Base-by-base conservation (phyloP, 2,113 vertebrate species). In the Cebidichthys violaceus region DNA sequence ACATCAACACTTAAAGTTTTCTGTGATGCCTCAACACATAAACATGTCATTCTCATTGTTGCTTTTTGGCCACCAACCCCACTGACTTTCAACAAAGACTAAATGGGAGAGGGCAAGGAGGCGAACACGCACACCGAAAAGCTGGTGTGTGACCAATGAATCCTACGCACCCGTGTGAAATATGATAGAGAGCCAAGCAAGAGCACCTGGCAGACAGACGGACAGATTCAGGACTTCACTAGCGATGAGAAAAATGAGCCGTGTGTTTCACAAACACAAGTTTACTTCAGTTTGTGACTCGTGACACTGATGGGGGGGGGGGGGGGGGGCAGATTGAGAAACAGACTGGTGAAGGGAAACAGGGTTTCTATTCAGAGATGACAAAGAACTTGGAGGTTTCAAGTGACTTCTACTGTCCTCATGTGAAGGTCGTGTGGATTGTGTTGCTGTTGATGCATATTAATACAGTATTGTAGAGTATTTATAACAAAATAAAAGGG, bases 211-310 rank as follows among this genome's bases (percentile, higher is more conserved):
- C 89, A 88, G 68, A 67, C 71, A 70, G 65, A 71, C 47, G 13
- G 81, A 81, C 83, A 59, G 67, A 78, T 66, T 79, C 83, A 90
- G 86, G 81, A 91, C 86, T 90, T 88, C 70, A 89, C 82, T n/a
- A 84, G 88, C 83, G 39, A 24, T 35, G 86, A 84, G 88, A 86
- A 92, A 93, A 93, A 86, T 47, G 82, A 92, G 80, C 69, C 76
- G 31, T 3, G 2, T 76, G 69, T 71, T 76, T 77, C 80, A 86
- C 71, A 72, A 77, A 87, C 81, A 77, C 14, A 79, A 79, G 65
- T 83, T 69, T 35, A 47, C 75, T 84, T 77, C 37, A 54, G 54
- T 55, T 66, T 83, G 57, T 71, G 81, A 22, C 71, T 37, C 10
- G 45, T 66, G 41, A 52, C 27, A 22, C 43, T 47, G 27, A 50